phyloP scores from a whole-genome alignment of 2,888 invertebrate genomes.

The Alsophila aescularia region DNA sequence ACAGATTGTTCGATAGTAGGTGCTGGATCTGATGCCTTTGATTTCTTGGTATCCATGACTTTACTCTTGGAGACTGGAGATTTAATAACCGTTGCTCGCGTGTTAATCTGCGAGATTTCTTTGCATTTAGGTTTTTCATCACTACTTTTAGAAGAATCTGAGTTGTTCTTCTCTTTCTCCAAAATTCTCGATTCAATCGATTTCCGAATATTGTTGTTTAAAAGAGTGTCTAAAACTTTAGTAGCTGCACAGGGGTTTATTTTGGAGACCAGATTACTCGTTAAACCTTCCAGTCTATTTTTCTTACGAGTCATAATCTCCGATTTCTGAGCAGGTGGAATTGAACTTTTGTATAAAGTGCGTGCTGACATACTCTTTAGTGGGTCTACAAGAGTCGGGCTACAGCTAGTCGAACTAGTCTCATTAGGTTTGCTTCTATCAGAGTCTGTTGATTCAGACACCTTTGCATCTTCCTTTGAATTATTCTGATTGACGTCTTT shows the following conservation, averaged over 20 bases:
- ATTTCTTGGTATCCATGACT: conserved; percentile 75
- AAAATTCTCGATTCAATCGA: conserved; percentile 79
- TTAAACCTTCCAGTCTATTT: conserved; percentile 85
- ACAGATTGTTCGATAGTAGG: conserved; percentile 53
- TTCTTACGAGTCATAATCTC: conserved; percentile 86
- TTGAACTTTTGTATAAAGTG: conserved; percentile 76
- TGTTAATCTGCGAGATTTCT: conserved; percentile 70
- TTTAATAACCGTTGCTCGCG: conserved; percentile 84
- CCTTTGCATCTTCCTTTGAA: conserved; percentile 59
- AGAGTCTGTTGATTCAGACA: conserved; percentile 49
- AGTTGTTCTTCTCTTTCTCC: conserved; percentile 70
- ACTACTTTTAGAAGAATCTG: conserved; percentile 51
- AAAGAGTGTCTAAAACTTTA: conserved; percentile 78
- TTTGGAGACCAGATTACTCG: conserved; percentile 85
- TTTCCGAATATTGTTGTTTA: conserved; percentile 79
- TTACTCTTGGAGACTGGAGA: conserved; percentile 82
- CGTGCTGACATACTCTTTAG: conserved; percentile 79
- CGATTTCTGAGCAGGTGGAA: conserved; percentile 78
- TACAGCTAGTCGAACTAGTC: conserved; percentile 47
- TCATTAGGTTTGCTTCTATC: conserved; percentile 42
- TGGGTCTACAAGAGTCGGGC: conserved; percentile 60
- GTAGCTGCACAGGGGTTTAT: conserved; percentile 83
- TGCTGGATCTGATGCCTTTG: conserved; percentile 57
- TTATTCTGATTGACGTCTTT: conserved; percentile 67
- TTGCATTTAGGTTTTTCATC: conserved; percentile 70